These are phyloP conservation scores for Oikopleura albicans DNA, from an alignment of 23 tunicate genomes.

Conservation along the genomic window DNA sequence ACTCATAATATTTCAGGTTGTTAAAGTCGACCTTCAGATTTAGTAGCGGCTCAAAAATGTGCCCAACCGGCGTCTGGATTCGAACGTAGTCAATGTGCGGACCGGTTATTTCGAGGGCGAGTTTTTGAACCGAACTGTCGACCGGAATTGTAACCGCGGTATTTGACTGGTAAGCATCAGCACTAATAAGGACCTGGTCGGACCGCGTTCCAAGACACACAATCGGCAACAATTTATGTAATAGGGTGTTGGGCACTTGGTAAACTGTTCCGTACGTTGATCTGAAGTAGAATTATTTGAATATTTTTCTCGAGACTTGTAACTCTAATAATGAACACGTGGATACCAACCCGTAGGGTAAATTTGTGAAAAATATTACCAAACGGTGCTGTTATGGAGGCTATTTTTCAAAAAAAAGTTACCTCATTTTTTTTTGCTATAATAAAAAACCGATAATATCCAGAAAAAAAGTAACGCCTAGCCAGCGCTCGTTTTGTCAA, in stretches of 20 bases:
- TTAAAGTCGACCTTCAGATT: background rate
- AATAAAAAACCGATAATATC: too few relatives aligned
- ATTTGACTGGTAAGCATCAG: background rate
- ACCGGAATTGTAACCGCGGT: background rate
- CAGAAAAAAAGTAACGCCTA: too few relatives aligned
- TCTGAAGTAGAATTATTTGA: background rate
- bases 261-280: constrained; percentile 14
- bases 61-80: background rate
- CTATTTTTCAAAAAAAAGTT: too few relatives aligned
- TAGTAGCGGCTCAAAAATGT: background rate
- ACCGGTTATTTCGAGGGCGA: background rate
- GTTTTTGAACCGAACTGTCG: background rate
- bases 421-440: too few relatives aligned
- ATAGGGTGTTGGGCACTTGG: background rate
- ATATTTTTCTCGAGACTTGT: too few relatives aligned
- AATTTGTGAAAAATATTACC: too few relatives aligned
- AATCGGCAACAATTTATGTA: background rate
- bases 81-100: background rate
- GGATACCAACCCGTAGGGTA: too few relatives aligned
- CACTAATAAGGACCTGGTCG: background rate
- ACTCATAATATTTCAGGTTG: background rate
- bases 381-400: too few relatives aligned
- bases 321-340: too few relatives aligned
- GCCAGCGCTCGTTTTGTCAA: too few relatives aligned
- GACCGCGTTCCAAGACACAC: background rate